These are phyloP conservation scores for Erebia aethiops DNA, from an alignment of 2,888 invertebrate genomes.

Conservation along the genomic window DNA sequence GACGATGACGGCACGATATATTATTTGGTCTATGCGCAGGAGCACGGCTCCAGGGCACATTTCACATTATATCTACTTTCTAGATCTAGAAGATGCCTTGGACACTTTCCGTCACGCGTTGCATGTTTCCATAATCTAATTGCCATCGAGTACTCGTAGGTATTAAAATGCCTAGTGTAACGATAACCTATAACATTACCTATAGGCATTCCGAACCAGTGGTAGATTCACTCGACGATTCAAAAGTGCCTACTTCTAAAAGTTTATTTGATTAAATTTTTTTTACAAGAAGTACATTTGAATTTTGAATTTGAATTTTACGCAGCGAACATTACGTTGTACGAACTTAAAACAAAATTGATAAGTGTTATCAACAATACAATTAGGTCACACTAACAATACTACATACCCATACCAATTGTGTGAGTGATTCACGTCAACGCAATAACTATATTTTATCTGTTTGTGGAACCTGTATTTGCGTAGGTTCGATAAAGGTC, in stretches of 20 bases:
- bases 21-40: no score
- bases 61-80: no score
- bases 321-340: constrained; percentile 6
- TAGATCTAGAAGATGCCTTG: no score
- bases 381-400: constrained; percentile 12
- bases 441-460: constrained; percentile 6
- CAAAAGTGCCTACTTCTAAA: no score
- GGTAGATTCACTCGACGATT: no score
- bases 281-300: no score
- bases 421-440: not conserved
- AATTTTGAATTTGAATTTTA: no score
- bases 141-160: not conserved
- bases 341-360: constrained; percentile 14
- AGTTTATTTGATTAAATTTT: no score
- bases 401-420: not conserved
- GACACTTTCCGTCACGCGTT: no score
- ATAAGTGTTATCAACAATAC: constrained; percentile 18
- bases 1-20: no score
- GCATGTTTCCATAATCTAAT: not conserved
- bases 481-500: not conserved
- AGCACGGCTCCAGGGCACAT: no score
- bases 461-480: not conserved
- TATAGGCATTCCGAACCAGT: no score
- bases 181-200: not conserved
- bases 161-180: not conserved